A percentile compares a stretch with the other conserved stretches of the same genome.
Evolutionary conservation across 2,113 vertebrate species (phyloP).

Genomic region (Petrocephalus microphthalmus): DNA sequence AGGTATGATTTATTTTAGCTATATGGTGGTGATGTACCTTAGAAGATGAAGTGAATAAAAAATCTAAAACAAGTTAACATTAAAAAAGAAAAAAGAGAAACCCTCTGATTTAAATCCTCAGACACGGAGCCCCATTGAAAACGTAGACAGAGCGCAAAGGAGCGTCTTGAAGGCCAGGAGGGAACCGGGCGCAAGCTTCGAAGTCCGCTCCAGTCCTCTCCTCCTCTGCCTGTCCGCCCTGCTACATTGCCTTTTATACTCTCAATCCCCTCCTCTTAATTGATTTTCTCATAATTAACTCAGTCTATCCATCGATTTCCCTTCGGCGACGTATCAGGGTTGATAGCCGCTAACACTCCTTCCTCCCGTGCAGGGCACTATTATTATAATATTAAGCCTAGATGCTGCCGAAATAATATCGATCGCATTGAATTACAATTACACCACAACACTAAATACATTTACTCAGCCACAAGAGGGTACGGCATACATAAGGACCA

Average conservation of each 20-base stretch:
- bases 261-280: slow-evolving; percentile 67
- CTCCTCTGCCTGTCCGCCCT: slow-evolving; percentile 35
- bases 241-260: slow-evolving; percentile 52
- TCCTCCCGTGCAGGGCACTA: slow-evolving; percentile 27
- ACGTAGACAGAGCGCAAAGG: background rate
- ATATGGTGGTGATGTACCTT: background rate
- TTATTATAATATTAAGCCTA: slow-evolving; percentile 50
- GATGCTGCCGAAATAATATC: slow-evolving; percentile 50
- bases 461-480: slow-evolving; percentile 23
- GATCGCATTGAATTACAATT: slow-evolving; percentile 55
- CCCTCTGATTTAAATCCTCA: background rate
- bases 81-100: background rate
- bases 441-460: slow-evolving; percentile 35
- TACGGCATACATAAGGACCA: background rate
- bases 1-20: background rate
- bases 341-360: slow-evolving; percentile 30
- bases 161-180: slow-evolving; percentile 20
- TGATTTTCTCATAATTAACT: slow-evolving; percentile 77
- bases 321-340: slow-evolving; percentile 50
- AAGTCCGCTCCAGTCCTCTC: slow-evolving; percentile 26
- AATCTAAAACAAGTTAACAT: background rate
- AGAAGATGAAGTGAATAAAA: background rate
- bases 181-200: slow-evolving; percentile 4
- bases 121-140: background rate
- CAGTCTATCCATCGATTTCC: slow-evolving; percentile 71